These are phyloP conservation scores for Thymelicus lineola DNA, from an alignment of 2,888 invertebrate species.

Conservation along the genomic window DNA sequence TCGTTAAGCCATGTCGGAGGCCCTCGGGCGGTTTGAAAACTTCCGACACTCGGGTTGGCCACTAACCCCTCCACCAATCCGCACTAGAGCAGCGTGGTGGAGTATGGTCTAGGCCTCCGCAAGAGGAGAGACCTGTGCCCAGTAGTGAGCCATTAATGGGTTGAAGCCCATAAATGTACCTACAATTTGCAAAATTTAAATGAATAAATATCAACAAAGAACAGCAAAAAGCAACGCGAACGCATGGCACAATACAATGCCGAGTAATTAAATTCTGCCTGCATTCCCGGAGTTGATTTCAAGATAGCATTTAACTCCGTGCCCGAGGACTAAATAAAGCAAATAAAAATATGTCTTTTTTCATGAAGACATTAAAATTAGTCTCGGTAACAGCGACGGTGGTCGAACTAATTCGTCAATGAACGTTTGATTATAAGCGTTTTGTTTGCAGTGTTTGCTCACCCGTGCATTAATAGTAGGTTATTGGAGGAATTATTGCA, in stretches of 20 bases:
- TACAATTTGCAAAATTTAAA: not conserved
- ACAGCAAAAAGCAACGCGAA: conserved; percentile 43
- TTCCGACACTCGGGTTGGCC: too few species aligned
- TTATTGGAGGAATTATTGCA: conserved; percentile 71
- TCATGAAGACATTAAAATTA: conserved; percentile 43
- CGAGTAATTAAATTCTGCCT: conserved; percentile 23
- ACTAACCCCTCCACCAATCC: too few species aligned
- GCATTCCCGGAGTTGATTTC: conserved; percentile 29
- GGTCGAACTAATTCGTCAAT: conserved; percentile 69
- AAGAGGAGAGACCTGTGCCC: too few species aligned
- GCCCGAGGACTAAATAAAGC: conserved; percentile 18
- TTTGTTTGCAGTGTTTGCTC: conserved; percentile 71
- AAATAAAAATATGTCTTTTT: conserved; percentile 25
- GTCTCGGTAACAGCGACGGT: conserved; percentile 49
- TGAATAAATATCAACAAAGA: not conserved
- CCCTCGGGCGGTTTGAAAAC: too few species aligned
- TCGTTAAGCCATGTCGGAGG: too few species aligned
- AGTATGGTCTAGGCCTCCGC: too few species aligned
- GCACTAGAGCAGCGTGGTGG: too few species aligned
- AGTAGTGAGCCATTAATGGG: too few species aligned
- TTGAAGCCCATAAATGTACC: too few species aligned
- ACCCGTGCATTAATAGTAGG: conserved; percentile 62
- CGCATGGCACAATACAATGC: conserved; percentile 45
- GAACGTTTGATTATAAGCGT: conserved; percentile 61
- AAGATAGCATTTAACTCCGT: conserved; percentile 24